These are phyloP conservation scores for Holocentrus rufus DNA, from an alignment of 2,797 vertebrate species.

Conservation along the genomic window DNA sequence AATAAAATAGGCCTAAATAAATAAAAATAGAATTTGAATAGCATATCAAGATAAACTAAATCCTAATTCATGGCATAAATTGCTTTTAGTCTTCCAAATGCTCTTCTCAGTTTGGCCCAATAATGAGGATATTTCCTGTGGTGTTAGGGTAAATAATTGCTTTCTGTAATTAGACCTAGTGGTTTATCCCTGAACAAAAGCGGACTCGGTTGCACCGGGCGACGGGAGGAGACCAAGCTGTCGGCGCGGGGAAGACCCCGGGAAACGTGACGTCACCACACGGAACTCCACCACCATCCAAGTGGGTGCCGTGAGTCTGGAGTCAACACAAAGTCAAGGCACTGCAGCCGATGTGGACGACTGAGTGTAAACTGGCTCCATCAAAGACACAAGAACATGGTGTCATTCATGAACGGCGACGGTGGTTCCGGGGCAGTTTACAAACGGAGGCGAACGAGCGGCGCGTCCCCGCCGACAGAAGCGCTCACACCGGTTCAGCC, in stretches of 20 bases:
- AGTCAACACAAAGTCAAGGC: not conserved
- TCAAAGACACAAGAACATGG: conserved; percentile 60
- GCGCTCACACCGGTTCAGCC: conserved; percentile 68
- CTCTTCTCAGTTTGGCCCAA: too few species aligned
- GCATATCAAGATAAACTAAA: too few species aligned
- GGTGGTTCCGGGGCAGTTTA: conserved; percentile 5
- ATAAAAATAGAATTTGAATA: too few species aligned
- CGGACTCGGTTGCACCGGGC: conserved; percentile 57
- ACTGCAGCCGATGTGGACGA: not conserved
- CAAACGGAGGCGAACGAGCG: conserved; percentile 51
- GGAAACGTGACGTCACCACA: conserved; percentile 74
- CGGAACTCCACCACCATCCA: conserved; percentile 43
- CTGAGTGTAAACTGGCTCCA: not conserved
- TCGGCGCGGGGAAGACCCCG: conserved; percentile 79
- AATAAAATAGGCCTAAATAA: too few species aligned
- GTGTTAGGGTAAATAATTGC: too few species aligned
- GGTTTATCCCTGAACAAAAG: not conserved
- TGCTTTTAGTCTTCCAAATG: too few species aligned
- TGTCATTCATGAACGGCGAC: conserved; percentile 16
- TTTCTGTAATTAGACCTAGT: not conserved
- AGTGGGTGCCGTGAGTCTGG: conserved; percentile 23
- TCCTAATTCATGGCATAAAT: too few species aligned
- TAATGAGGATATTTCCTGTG: too few species aligned
- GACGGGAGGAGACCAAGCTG: conserved; percentile 40
- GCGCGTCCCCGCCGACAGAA: conserved; percentile 31